These are phyloP conservation scores for sheep (Ovis aries) DNA, from an alignment of 2,113 vertebrate species.

Conservation along the genomic window ARS-UI_Ramb_v3.0 NC_056076.1:52761501-52762000, in stretches of 20 bases:
- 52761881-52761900: neutral
- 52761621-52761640: slow-evolving; percentile 49
- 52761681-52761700: neutral
- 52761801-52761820: neutral
- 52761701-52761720: slow-evolving; percentile 1
- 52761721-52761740: neutral
- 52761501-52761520: neutral
- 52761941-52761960: neutral
- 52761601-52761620: neutral
- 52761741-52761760: neutral
- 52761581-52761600: neutral
- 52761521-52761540: neutral
- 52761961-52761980: neutral
- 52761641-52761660: slow-evolving; percentile 43
- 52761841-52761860: neutral
- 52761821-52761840: neutral
- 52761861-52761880: neutral
- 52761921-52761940: neutral
- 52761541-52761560: neutral
- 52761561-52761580: neutral
- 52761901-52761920: neutral
- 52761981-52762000: neutral
- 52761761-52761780: neutral
- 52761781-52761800: neutral
- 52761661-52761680: slow-evolving; percentile 50